Evolutionary conservation across 2,888 invertebrate genomes (phyloP).

Genomic region (Orthosia gracilis): DNA sequence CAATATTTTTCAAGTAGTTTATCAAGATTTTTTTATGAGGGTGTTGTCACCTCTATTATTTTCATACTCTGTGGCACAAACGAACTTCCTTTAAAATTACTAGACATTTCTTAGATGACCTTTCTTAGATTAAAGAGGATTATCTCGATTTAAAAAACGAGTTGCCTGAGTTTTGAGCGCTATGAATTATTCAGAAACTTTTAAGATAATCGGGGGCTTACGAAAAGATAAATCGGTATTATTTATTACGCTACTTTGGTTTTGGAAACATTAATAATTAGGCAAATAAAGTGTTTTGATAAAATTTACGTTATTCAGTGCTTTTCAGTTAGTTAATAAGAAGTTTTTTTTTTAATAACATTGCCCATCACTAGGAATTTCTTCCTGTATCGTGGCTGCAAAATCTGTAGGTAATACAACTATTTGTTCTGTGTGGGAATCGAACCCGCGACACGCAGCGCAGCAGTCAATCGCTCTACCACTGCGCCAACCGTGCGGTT

Average conservation of each 20-base stretch:
- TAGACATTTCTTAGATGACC: slow-evolving; percentile 47
- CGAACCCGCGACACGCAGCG: too few relatives aligned
- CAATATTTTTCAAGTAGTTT: background rate
- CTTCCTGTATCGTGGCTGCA: too few relatives aligned
- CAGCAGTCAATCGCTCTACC: too few relatives aligned
- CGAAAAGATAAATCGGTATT: slow-evolving; percentile 19
- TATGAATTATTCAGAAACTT: slow-evolving; percentile 39
- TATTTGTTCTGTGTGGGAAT: too few relatives aligned
- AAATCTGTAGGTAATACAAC: too few relatives aligned
- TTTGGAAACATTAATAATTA: slow-evolving; percentile 1
- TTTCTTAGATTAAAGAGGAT: slow-evolving; percentile 46
- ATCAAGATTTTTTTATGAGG: background rate
- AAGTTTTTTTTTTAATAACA: too few relatives aligned
- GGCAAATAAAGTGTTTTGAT: too few relatives aligned
- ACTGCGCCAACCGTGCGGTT: too few relatives aligned
- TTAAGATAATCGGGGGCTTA: slow-evolving; percentile 31
- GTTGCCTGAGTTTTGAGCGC: slow-evolving; percentile 33
- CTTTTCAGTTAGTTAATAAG: background rate
- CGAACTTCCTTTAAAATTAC: slow-evolving; percentile 50
- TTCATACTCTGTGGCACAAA: slow-evolving; percentile 11
- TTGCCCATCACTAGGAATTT: too few relatives aligned
- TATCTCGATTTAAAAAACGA: slow-evolving; percentile 50
- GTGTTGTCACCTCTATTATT: slow-evolving; percentile 3
- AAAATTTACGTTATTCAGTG: background rate
- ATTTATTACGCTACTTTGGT: slow-evolving; percentile 27